phyloP scores from a whole-genome alignment of 1,140 invertebrate genomes.

The Myzus persicae region DNA sequence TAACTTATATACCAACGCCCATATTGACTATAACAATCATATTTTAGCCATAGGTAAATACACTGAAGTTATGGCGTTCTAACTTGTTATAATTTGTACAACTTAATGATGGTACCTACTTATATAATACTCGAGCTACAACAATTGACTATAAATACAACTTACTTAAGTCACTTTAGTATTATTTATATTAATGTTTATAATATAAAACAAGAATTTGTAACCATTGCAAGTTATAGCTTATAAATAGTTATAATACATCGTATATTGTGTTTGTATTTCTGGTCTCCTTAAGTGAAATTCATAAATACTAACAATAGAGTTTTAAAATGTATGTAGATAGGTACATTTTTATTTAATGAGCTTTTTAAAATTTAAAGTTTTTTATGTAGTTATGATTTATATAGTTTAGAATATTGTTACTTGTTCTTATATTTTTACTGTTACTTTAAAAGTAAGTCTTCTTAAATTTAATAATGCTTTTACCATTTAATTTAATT shows the following conservation, averaged over 20 bases:
- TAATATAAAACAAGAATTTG: not conserved
- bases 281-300: not conserved
- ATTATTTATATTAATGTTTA: slow-evolving; percentile 1
- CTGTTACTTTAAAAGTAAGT: not conserved
- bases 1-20: not conserved
- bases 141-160: not conserved
- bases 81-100: not conserved
- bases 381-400: not conserved
- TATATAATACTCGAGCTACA: not conserved
- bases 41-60: not conserved
- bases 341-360: not conserved
- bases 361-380: not conserved
- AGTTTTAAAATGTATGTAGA: not conserved
- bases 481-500: not conserved
- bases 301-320: not conserved
- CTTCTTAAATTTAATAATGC: not conserved
- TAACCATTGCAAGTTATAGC: not conserved
- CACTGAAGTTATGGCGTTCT: not conserved
- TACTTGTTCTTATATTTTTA: not conserved
- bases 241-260: not conserved
- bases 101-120: not conserved
- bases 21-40: not conserved
- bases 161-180: not conserved
- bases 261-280: not conserved
- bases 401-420: not conserved